A percentile compares a stretch with the other conserved stretches of the same genome.
These are phyloP conservation scores for Sinonovacula constricta DNA, from an alignment of 1,140 invertebrate species.

Conservation along the genomic window DNA sequence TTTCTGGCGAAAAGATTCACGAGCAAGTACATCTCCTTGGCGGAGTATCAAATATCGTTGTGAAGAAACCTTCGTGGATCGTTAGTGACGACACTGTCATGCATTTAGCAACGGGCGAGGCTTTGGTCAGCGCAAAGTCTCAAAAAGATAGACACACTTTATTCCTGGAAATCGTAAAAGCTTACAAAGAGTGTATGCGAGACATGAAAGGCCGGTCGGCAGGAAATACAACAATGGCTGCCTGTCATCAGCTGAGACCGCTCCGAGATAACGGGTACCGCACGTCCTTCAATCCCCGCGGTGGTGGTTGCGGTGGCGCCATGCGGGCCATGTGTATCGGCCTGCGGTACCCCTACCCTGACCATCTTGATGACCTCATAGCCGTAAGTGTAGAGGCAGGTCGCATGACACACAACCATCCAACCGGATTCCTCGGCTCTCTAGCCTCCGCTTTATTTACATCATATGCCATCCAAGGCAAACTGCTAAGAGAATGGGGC, in stretches of 20 bases:
- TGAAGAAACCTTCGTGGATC: constrained; percentile 56
- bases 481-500: constrained; percentile 70
- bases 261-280: constrained; percentile 8
- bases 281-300: constrained; percentile 56
- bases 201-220: constrained; percentile 69
- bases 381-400: constrained; percentile 73
- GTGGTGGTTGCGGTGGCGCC: constrained; percentile 76
- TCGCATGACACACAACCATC: constrained; percentile 77
- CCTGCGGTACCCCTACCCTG: constrained; percentile 68
- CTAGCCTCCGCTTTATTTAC: constrained; percentile 75
- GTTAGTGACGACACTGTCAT: constrained; percentile 67
- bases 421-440: constrained; percentile 75
- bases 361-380: constrained; percentile 71
- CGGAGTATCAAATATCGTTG: constrained; percentile 57
- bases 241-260: constrained; percentile 8
- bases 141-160: constrained; percentile 47
- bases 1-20: constrained; percentile 63
- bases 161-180: constrained; percentile 56
- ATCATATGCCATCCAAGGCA: constrained; percentile 72
- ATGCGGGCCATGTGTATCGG: constrained; percentile 78
- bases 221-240: constrained; percentile 39
- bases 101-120: constrained; percentile 60
- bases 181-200: constrained; percentile 70
- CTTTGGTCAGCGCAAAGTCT: constrained; percentile 43
- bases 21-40: constrained; percentile 62